Evolutionary conservation across 2,888 invertebrate genomes (phyloP).

Genomic region (Aplocera efformata): DNA sequence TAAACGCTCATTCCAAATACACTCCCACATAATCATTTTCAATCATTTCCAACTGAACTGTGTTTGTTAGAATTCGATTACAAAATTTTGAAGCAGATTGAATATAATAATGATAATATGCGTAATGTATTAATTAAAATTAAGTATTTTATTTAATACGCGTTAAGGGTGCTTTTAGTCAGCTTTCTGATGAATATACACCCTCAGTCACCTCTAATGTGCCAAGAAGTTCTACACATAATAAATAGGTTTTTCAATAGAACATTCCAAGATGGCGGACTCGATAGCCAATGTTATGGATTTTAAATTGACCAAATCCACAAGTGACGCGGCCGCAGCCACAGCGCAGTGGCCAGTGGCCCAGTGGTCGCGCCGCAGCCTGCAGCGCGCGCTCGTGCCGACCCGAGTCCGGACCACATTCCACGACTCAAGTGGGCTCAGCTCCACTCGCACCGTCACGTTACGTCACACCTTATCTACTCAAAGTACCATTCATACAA

Average conservation of each 20-base stretch:
- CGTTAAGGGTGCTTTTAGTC: too few relatives aligned
- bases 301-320: too few relatives aligned
- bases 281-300: too few relatives aligned
- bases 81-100: too few relatives aligned
- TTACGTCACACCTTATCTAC: constrained; percentile 29
- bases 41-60: background rate
- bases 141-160: too few relatives aligned
- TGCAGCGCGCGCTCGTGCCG: constrained; percentile 48
- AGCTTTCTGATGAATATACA: too few relatives aligned
- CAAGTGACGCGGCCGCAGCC: background rate
- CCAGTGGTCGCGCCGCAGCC: constrained; percentile 36
- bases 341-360: background rate
- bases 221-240: too few relatives aligned
- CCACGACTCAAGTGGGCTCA: constrained; percentile 34
- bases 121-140: too few relatives aligned
- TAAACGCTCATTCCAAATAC: constrained; percentile 8
- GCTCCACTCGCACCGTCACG: constrained; percentile 32
- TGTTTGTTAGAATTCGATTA: background rate
- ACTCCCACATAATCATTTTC: background rate
- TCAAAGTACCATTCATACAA: constrained; percentile 46
- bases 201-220: too few relatives aligned
- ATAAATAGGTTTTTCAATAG: too few relatives aligned
- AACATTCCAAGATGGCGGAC: too few relatives aligned
- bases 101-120: too few relatives aligned
- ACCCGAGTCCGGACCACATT: constrained; percentile 37